Base-by-base conservation (phyloP, 2,797 vertebrate genomes). In the Catharus ustulatus region DNA sequence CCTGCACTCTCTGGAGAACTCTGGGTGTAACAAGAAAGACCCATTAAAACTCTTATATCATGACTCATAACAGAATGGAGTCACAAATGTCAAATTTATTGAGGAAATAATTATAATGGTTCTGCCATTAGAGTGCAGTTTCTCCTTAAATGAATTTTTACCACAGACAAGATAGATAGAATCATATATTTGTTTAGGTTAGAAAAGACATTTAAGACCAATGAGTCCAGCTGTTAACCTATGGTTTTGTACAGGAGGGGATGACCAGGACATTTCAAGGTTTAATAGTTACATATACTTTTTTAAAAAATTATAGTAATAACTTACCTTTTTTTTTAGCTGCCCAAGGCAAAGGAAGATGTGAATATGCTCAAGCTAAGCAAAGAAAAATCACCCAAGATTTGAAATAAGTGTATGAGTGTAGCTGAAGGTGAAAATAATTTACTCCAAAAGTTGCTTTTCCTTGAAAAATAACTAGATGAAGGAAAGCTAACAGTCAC, bases 401-500 rank as follows among this genome's bases (percentile, higher is more conserved):
- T 89, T 89, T 85, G 36, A 92, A 42, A 38, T 77, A 92, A 95
- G 19, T 77, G 26, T 88, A 36, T 46, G 66, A 74, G 34, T 72
- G 52, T 84, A 84, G 80, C 66, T 52, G 54, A 91, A 80, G 75
- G 16, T 45, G 64, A 49, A 62, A 84, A 74, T 87, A 88, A 84
- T 90, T 94, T 77, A 74, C 42, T 90, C 68, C 21, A 87, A 81
- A 90, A 90, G 13, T 20, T 74, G 46, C 71, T 95, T 96, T 87
- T 95, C 93, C 46, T 90, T 89, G 89, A 83, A 89, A 80, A 96
- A 42, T 77, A 89, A 13, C 84, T 90, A 83, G 80, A 38, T 93
- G 73, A 96, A 96, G 94, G 69, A 96, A 97, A 97, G 34, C 83
- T 46, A 64, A 64, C 68, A 75, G 42, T 84, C 88, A 85, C 85